These are phyloP conservation scores for Epizoanthus ramosus DNA, from an alignment of 92 coral and sea anemone genomes.

Conservation along the genomic window DNA sequence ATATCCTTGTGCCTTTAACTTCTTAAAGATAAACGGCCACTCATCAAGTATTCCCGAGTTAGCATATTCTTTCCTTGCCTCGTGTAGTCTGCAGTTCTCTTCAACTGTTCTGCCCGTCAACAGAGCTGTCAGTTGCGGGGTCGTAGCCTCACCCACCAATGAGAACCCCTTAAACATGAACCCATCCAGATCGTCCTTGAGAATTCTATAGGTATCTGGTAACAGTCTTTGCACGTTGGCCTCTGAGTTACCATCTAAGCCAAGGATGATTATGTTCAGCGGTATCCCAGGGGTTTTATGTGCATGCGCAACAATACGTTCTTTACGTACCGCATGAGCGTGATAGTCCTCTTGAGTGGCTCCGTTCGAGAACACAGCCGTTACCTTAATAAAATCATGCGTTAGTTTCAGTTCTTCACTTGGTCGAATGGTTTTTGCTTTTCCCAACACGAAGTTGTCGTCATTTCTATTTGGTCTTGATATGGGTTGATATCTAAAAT, in stretches of 20 bases:
- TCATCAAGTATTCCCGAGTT: constrained; percentile 65
- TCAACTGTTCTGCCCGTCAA: constrained; percentile 73
- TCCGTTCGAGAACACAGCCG: constrained; percentile 58
- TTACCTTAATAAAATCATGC: constrained; percentile 66
- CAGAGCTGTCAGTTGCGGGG: constrained; percentile 76
- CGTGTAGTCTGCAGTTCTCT: constrained; percentile 73
- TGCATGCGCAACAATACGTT: constrained; percentile 40
- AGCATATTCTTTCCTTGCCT: constrained; percentile 73
- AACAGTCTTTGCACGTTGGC: constrained; percentile 73
- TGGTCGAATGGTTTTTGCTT: constrained; percentile 33
- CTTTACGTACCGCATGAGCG: constrained; percentile 65
- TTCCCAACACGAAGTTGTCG: constrained; percentile 49
- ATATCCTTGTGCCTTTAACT: constrained; percentile 72
- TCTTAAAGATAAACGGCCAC: constrained; percentile 92
- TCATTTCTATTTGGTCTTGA: constrained; percentile 42
- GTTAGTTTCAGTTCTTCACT: constrained; percentile 32
- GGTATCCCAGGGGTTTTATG: constrained; percentile 60
- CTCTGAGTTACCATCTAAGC: constrained; percentile 79
- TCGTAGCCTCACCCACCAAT: constrained; percentile 76
- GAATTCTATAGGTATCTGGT: constrained; percentile 60
- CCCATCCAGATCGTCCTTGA: constrained; percentile 66
- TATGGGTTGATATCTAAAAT: constrained; percentile 54
- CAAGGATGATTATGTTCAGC: constrained; percentile 75
- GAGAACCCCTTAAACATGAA: constrained; percentile 79
- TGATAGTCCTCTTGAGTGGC: constrained; percentile 62